A percentile compares a stretch with the other conserved stretches of the same genome.
Evolutionary conservation across 1,140 invertebrate genomes (phyloP).

Genomic region (Vanessa atalanta): DNA sequence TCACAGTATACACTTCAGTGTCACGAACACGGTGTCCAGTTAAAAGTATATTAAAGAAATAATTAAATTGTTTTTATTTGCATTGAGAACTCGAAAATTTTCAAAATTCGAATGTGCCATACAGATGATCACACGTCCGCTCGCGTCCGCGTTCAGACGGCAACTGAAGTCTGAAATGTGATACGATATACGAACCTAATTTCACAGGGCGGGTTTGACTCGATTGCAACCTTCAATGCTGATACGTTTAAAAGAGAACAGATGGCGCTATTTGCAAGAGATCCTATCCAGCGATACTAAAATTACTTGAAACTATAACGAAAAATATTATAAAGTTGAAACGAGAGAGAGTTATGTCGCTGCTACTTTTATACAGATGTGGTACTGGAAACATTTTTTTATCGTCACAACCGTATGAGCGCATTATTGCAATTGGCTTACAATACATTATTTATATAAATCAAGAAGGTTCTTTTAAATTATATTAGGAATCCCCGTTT

Average conservation of each 20-base stretch:
- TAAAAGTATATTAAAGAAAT: background rate
- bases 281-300: background rate
- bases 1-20: conserved; percentile 8
- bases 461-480: no score
- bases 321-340: no score
- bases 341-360: background rate
- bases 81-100: conserved; percentile 12
- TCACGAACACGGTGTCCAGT: conserved; percentile 8
- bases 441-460: no score
- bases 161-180: conserved; percentile 46
- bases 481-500: no score
- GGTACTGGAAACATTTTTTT: no score
- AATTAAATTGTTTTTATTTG: background rate
- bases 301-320: background rate
- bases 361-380: no score
- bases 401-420: no score
- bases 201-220: conserved; percentile 40
- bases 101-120: background rate
- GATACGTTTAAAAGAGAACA: conserved; percentile 35
- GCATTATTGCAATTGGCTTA: no score
- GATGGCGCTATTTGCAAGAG: conserved; percentile 38
- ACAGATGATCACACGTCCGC: conserved; percentile 18
- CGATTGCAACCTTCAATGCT: conserved; percentile 36
- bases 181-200: conserved; percentile 46
- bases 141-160: conserved; percentile 27